These are phyloP conservation scores for Haemorhous mexicanus DNA, from an alignment of 2,113 vertebrate species.

Conservation along the genomic window DNA sequence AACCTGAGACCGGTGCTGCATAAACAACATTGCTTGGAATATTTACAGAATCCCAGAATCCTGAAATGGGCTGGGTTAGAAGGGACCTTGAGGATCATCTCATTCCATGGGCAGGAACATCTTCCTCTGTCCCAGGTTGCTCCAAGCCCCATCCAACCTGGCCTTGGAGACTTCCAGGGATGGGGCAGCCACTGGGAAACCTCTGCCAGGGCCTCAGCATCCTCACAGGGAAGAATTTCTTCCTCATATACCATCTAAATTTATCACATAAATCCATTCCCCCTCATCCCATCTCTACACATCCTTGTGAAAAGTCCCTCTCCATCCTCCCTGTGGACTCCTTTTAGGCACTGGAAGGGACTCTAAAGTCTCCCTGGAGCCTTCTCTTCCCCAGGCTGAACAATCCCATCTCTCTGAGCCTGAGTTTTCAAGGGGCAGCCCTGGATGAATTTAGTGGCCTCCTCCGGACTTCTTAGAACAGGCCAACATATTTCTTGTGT, in stretches of 20 bases:
- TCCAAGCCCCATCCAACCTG: rapidly evolving
- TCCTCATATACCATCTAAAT: neutral
- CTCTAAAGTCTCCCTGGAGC: neutral
- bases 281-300: neutral
- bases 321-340: neutral
- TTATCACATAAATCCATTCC: too few species aligned
- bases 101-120: neutral
- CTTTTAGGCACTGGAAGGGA: neutral
- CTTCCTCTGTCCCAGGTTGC: neutral
- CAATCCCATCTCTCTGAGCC: neutral
- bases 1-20: neutral
- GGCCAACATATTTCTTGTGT: neutral
- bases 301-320: neutral
- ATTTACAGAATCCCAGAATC: neutral
- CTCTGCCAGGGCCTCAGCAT: neutral
- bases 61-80: neutral
- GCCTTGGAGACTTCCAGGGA: neutral
- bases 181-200: neutral
- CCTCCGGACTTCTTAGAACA: neutral
- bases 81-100: neutral
- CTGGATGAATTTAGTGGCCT: rapidly evolving
- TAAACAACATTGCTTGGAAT: neutral
- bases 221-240: neutral
- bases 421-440: neutral
- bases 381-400: neutral